Percentiles rank a stretch among this genome's conserved stretches.
phyloP scores from a whole-genome alignment of 2,113 vertebrate species.

The Brachypodius melanocephalos region DNA sequence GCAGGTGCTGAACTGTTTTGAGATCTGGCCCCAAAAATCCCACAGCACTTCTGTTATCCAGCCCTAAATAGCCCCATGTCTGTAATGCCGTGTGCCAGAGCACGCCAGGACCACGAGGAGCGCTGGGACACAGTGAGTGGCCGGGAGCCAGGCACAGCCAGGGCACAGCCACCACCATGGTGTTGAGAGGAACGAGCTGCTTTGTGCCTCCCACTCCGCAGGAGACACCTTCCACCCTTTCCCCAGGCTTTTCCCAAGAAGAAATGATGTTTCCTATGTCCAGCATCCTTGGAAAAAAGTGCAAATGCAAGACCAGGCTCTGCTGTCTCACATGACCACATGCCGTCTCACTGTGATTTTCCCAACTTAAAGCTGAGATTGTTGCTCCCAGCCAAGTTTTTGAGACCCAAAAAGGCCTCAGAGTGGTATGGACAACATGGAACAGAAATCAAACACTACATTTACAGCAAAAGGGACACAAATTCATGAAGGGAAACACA shows the following conservation, averaged over 20 bases:
- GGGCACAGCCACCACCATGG: not conserved
- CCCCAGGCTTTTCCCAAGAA: not conserved
- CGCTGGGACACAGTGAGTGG: accelerated
- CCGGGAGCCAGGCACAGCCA: not conserved
- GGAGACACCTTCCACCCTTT: not conserved
- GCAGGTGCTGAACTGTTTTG: not conserved
- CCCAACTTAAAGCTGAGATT: not conserved
- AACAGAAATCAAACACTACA: not conserved
- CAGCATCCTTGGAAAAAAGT: not conserved
- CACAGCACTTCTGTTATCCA: not conserved
- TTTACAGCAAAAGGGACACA: not conserved
- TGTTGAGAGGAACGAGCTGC: accelerated
- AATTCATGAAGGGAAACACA: not conserved
- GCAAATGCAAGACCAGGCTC: not conserved
- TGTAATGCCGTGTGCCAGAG: accelerated
- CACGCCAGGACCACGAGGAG: not conserved
- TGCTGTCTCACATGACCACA: not conserved
- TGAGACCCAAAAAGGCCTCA: not conserved
- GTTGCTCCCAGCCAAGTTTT: not conserved
- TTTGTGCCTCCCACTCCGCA: not conserved
- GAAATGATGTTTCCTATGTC: not conserved
- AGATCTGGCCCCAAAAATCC: not conserved
- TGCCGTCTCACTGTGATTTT: not conserved
- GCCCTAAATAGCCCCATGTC: not conserved
- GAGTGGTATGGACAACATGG: not conserved